Percentiles rank a stretch among this genome's conserved stretches.
These are phyloP conservation scores for Athene cunicularia DNA, from an alignment of 2,113 vertebrate species.

Conservation along the genomic window DNA sequence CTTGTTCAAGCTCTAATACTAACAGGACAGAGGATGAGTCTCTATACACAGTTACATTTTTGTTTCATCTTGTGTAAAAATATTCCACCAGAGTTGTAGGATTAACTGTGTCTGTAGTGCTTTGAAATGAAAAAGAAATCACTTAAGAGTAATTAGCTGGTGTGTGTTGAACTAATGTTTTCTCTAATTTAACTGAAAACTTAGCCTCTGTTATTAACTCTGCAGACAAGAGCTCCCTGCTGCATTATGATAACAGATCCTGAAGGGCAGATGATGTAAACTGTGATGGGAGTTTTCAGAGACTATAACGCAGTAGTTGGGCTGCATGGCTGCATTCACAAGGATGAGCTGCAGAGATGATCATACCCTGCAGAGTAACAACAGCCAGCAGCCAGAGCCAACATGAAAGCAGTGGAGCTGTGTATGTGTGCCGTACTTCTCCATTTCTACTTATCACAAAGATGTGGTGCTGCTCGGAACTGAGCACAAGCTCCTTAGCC, in stretches of 20 bases:
- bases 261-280: accelerated
- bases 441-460: neutral
- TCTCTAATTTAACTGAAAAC: neutral
- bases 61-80: neutral
- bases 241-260: neutral
- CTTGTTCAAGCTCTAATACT: neutral
- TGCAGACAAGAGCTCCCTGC: neutral
- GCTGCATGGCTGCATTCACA: neutral
- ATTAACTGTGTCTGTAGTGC: neutral
- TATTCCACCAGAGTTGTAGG: neutral
- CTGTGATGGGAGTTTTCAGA: neutral
- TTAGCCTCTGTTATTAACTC: neutral
- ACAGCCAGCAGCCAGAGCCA: neutral
- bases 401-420: neutral
- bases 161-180: neutral
- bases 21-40: neutral
- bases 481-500: neutral
- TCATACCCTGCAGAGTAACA: neutral
- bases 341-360: neutral
- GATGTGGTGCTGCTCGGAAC: neutral
- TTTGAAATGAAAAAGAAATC: neutral
- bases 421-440: neutral
- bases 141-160: neutral
- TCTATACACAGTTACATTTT: neutral
- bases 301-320: neutral